phyloP scores from a whole-genome alignment of 2,888 invertebrate species.

The Cantharis rustica region DNA sequence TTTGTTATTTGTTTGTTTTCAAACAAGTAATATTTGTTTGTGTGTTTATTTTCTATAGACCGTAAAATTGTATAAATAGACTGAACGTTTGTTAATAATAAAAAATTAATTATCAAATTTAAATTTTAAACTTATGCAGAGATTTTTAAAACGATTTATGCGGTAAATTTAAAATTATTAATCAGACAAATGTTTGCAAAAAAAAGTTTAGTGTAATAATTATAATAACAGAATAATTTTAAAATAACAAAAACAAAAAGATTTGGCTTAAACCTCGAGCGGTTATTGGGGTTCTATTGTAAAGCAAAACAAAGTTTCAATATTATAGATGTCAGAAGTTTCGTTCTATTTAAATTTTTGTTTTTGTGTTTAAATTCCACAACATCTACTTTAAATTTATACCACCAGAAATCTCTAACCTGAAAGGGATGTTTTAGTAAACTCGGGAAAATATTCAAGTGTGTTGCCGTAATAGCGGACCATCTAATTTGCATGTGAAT shows the following conservation, averaged over 20 bases:
- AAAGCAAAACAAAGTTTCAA: background rate
- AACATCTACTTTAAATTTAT: background rate
- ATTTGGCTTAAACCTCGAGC: background rate
- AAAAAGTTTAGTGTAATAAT: too few species aligned
- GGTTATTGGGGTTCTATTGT: background rate
- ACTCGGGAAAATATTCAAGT: constrained; percentile 8
- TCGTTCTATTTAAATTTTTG: background rate
- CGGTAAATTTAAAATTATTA: too few species aligned
- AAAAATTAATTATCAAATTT: too few species aligned
- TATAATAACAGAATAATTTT: too few species aligned
- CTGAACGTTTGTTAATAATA: too few species aligned
- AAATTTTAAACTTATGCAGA: too few species aligned
- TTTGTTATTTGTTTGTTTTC: too few species aligned
- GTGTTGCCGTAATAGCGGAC: constrained; percentile 7
- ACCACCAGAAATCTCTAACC: background rate
- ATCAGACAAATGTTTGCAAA: too few species aligned
- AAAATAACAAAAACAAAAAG: background rate
- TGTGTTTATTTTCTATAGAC: too few species aligned
- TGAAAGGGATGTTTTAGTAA: constrained; percentile 17
- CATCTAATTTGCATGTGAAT: constrained; percentile 24
- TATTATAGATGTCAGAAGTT: background rate
- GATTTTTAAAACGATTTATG: too few species aligned
- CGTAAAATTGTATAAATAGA: too few species aligned
- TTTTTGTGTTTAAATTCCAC: background rate
- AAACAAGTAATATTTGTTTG: too few species aligned